Base-by-base conservation (phyloP, 2,888 invertebrate species). In the Phoenoteleia sp. region DNA sequence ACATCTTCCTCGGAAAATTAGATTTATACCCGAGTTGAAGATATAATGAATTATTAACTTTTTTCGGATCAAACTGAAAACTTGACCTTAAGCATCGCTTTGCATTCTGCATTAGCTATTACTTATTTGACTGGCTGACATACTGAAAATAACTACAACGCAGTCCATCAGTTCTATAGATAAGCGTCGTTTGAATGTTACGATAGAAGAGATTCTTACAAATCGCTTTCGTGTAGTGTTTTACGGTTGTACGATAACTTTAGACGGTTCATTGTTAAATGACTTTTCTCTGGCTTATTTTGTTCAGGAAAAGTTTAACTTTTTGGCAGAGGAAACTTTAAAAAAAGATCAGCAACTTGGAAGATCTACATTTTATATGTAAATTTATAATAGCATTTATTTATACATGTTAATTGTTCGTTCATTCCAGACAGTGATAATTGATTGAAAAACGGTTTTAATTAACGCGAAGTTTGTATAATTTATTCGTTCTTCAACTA, bases 381-480 rank as follows among this genome's bases (percentile, higher is more conserved):
- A 71, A 39, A 80, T 80, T 80, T 72, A 56, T 64, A 58, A 54
- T 80, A 49, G 66, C 58, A 19, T 80, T 72, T 80, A 66, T 72
- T 58, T 74, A 67, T 60, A 81, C 52, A 81, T 74, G 60, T 66
- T 52, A 74, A 74, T 47, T 54, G 27, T 21, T 54, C 13, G 45
- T 11, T 7, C 3, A n/a, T n/a, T 3, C 13, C n/a, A 45, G 19
- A 19, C 19, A 45, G 2, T 9, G 17, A 19, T 45, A 45, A 45
- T 45, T 17, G 9, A 45, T 45, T n/a, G n/a, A 19, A 45, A 45
- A 45, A 45, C 7, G 45, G 17, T 45, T 19, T 45, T 45, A 42
- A 42, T 42, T 45, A 45, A 45, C 11, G 13, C 1, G 2, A n/a
- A 2, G n/a, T 39, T 39, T n/a, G 39, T n/a, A 7, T 39, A 6